These are phyloP conservation scores for Furcifer pardalis DNA, from an alignment of 2,797 vertebrate species.

Conservation along the genomic window DNA sequence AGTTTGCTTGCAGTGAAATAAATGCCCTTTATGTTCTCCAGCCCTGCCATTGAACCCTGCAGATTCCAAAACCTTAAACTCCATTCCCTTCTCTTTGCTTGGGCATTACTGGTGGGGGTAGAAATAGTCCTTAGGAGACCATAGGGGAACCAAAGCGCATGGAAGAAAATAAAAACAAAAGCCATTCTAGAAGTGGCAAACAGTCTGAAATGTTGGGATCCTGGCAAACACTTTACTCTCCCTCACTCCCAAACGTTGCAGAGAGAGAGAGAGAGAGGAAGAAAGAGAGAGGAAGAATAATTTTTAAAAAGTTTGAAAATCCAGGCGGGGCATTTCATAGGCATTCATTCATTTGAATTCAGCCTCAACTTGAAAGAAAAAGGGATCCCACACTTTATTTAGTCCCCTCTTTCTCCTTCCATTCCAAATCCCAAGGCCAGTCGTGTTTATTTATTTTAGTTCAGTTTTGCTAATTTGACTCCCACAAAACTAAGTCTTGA, in stretches of 20 bases:
- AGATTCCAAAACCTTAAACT: neutral
- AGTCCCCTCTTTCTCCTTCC: neutral
- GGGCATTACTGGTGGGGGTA: neutral
- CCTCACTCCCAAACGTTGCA: neutral
- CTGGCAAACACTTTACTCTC: neutral
- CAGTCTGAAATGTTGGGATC: rapidly evolving
- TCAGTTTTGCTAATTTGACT: slow-evolving; percentile 5
- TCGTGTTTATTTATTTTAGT: neutral
- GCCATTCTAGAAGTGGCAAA: neutral
- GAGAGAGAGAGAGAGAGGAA: neutral
- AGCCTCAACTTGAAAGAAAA: neutral
- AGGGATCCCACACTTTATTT: neutral
- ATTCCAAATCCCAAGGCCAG: neutral
- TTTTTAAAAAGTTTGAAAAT: rapidly evolving
- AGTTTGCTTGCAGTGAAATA: neutral
- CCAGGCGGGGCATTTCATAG: neutral
- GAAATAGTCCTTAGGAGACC: neutral
- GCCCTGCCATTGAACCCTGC: slow-evolving; percentile 27
- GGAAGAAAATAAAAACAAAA: neutral
- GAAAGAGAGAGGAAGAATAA: neutral
- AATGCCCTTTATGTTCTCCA: neutral
- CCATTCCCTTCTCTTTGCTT: slow-evolving; percentile 18
- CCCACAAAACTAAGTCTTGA: slow-evolving; percentile 37
- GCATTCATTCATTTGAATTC: neutral
- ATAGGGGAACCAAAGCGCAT: neutral